Base-by-base conservation (phyloP, 1,140 invertebrate species). In the Oppia nitens region DNA sequence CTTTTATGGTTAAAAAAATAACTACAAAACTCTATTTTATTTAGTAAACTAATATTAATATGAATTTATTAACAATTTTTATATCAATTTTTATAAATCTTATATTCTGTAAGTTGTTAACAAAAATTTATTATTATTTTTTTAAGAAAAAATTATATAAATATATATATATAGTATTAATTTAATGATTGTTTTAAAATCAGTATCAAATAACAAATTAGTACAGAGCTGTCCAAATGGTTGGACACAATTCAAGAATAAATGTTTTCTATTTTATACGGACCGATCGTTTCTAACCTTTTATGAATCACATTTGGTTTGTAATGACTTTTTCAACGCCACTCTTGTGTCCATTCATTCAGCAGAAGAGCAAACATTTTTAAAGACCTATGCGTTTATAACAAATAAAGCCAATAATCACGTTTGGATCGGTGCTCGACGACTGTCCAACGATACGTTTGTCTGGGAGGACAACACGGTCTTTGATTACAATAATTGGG, bases 401-500 rank as follows among this genome's bases (percentile, higher is more conserved):
- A 54, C n/a, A 11, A 26, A 26, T 17, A 54, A 54, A 54, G 28
- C 29, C 4, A 49, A 20, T 9, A 49, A 56, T 20, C 14, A 56
- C 49, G 1, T 56, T 24, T 56, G n/a, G 28, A 56, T 48, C 17
- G 28, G 14, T 17, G n/a, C 29, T 9, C 14, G n/a, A 49, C n/a
- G 20, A 47, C 52, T 56, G 17, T 24, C 14, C 12, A 56, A 56
- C 53, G 12, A 28, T 28, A 21, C n/a, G 9, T 54, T 54, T 25
- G 20, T 21, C n/a, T 54, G 21, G 53, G 27, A 26, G 12, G 27
- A 26, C 21, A 26, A 72, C 66, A 26, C 17, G 12, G 9, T 72
- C 24, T 77, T 77, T 14, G n/a, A 51, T 28, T 51, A 25, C n/a
- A 51, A 4, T 9, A 51, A 51, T 28, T 51, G 49, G 49, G 49